Evolutionary conservation across 2,113 vertebrate species (phyloP).

Genomic region (Pavo muticus): DNA sequence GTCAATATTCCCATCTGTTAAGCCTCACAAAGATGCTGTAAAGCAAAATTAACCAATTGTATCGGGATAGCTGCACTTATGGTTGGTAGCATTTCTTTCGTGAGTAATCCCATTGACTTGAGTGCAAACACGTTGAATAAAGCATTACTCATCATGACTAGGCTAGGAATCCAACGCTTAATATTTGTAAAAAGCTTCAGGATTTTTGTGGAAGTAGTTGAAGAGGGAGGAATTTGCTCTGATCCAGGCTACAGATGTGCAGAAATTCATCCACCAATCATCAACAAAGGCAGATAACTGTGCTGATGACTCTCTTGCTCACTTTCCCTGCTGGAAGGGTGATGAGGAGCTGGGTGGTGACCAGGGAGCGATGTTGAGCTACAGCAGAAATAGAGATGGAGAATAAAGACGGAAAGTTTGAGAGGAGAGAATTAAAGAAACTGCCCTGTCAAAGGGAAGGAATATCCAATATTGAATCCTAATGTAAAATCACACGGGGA

Average conservation of each 20-base stretch:
- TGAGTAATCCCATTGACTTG: conserved; percentile 14
- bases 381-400: neutral
- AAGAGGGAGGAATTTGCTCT: neutral
- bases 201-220: neutral
- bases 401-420: neutral
- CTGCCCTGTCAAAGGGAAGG: neutral
- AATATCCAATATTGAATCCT: neutral
- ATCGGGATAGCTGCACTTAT: conserved; percentile 14
- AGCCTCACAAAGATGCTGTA: neutral
- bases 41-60: conserved; percentile 49
- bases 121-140: neutral
- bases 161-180: neutral
- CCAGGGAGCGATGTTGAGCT: neutral
- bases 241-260: neutral
- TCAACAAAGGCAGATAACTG: neutral
- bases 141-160: conserved; percentile 13
- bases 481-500: neutral
- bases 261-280: neutral
- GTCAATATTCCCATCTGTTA: conserved; percentile 64
- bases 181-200: neutral
- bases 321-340: neutral
- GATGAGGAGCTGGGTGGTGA: neutral
- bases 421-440: neutral
- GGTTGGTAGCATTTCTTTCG: conserved; percentile 5
- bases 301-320: neutral